Percentiles rank a stretch among this genome's conserved stretches.
These are phyloP conservation scores for Aporophyla lueneburgensis DNA, from an alignment of 2,888 invertebrate genomes.

Conservation along the genomic window DNA sequence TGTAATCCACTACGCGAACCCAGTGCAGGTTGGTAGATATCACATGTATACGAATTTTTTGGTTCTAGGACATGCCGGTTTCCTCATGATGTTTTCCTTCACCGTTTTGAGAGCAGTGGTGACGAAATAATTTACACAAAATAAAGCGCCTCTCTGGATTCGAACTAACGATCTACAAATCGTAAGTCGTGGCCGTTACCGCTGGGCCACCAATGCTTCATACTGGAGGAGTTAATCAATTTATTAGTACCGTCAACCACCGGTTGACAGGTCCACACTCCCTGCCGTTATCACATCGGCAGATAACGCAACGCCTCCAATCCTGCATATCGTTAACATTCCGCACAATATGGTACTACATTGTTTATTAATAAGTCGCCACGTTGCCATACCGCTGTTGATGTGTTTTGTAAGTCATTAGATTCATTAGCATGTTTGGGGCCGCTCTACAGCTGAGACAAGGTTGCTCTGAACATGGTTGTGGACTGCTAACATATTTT, in stretches of 20 bases:
- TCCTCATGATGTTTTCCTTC: too few relatives aligned
- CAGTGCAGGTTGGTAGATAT: too few relatives aligned
- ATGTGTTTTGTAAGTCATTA: constrained; percentile 31
- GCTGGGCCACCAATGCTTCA: too few relatives aligned
- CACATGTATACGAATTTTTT: too few relatives aligned
- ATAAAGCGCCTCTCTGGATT: too few relatives aligned
- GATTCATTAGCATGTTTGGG: constrained; percentile 26
- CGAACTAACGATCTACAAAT: too few relatives aligned
- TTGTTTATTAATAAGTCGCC: constrained; percentile 11
- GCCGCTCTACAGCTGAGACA: constrained; percentile 3
- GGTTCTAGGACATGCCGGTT: too few relatives aligned
- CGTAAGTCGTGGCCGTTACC: too few relatives aligned
- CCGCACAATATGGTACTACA: neutral
- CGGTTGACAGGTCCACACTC: constrained; percentile 10
- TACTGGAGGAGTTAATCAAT: neutral
- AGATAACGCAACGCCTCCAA: constrained; percentile 50
- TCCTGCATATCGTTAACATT: constrained; percentile 15
- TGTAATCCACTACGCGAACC: too few relatives aligned
- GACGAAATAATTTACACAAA: too few relatives aligned
- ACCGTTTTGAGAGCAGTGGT: too few relatives aligned
- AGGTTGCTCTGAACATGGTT: neutral
- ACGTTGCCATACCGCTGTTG: neutral
- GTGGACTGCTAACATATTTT: neutral
- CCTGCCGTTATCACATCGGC: constrained; percentile 20
- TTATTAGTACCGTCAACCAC: neutral